Evolutionary conservation across 1,140 invertebrate genomes (phyloP).

Genomic region (Formica selysi): DNA sequence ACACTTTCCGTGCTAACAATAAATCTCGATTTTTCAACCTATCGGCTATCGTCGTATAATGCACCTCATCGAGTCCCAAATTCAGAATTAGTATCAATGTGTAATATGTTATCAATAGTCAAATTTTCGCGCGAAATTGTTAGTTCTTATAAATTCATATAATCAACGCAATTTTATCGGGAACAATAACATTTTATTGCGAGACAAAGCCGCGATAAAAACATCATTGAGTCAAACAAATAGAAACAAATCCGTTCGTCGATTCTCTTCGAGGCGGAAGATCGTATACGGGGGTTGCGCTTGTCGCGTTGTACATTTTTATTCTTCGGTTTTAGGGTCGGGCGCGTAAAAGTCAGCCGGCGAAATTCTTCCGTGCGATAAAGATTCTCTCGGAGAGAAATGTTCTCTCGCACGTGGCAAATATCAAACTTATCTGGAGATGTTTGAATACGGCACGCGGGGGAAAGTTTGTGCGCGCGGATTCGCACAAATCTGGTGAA

Average conservation of each 20-base stretch:
- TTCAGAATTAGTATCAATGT: not conserved
- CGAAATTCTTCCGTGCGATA: slow-evolving; percentile 38
- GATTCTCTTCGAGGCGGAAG: slow-evolving; percentile 1
- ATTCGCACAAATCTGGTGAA: slow-evolving; percentile 43
- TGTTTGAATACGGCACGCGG: slow-evolving; percentile 58
- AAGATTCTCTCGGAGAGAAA: slow-evolving; percentile 43
- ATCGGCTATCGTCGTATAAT: not conserved
- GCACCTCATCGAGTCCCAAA: slow-evolving; percentile 6
- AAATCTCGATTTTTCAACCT: slow-evolving; percentile 54
- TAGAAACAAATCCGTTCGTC: slow-evolving; percentile 26
- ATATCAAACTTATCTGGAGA: slow-evolving; percentile 64
- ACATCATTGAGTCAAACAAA: slow-evolving; percentile 13
- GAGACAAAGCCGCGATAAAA: not conserved
- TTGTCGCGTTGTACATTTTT: slow-evolving; percentile 34
- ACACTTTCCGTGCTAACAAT: slow-evolving; percentile 45
- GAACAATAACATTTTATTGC: not conserved
- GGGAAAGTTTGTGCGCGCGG: slow-evolving; percentile 62
- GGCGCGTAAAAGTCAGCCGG: slow-evolving; percentile 53
- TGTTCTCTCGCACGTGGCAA: slow-evolving; percentile 59
- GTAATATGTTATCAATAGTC: no score
- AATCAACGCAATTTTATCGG: not conserved
- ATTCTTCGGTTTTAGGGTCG: slow-evolving; percentile 34
- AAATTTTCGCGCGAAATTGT: not conserved
- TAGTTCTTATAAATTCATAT: not conserved
- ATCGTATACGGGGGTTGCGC: not conserved